Evolutionary conservation across 2,113 vertebrate genomes (phyloP).

Genomic region (Athene noctua): DNA sequence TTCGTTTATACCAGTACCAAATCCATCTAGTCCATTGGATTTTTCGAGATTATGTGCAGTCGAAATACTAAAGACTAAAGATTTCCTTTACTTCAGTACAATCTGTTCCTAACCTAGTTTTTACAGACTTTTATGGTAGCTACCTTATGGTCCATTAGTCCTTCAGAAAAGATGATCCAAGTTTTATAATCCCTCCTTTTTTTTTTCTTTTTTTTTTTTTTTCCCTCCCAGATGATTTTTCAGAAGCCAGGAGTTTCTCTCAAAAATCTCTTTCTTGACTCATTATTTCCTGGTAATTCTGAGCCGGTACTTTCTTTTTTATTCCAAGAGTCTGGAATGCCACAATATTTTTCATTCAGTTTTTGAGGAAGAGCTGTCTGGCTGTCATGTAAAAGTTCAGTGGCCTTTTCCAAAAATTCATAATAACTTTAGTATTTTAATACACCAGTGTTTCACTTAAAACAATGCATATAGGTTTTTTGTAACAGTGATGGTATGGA

Average conservation of each 20-base stretch:
- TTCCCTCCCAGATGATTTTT: neutral
- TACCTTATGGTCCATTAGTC: neutral
- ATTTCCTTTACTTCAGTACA: neutral
- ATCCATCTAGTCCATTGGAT: neutral
- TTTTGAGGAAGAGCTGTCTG: slow-evolving; percentile 18
- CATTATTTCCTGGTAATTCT: slow-evolving; percentile 15
- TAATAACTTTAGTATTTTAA: neutral
- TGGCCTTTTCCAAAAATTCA: neutral
- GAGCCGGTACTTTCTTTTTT: neutral
- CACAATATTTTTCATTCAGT: neutral
- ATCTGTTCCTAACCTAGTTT: neutral
- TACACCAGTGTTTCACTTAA: neutral
- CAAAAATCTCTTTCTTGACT: slow-evolving; percentile 2
- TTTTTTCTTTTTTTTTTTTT: neutral
- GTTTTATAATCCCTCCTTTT: neutral
- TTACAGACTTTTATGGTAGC: neutral
- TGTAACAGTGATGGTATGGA: neutral
- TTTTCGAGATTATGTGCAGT: neutral
- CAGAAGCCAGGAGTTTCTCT: neutral
- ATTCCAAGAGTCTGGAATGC: slow-evolving; percentile 6
- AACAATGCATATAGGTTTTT: neutral
- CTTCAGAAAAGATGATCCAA: neutral
- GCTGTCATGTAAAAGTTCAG: neutral
- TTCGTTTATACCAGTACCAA: neutral
- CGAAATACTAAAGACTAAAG: neutral